Conservation (phyloP, 2,888 invertebrate genomes). For the Phlogophora meticulosa region DNA sequence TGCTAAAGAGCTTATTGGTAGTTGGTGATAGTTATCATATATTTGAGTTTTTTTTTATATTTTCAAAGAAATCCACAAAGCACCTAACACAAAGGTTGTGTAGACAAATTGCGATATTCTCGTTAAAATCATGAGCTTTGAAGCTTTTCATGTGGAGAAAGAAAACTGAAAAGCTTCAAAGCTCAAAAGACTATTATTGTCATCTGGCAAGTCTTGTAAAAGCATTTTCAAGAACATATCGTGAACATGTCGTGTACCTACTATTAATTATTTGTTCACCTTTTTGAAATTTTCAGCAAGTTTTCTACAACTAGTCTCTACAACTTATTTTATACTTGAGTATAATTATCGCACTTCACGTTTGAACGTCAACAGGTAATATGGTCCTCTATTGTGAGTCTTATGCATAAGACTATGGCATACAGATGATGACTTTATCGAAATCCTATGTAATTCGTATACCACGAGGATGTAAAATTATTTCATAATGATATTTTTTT, state of each 20-base stretch:
- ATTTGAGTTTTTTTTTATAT: background rate
- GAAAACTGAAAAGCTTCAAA: background rate
- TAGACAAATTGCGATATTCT: background rate
- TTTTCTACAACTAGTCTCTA: too few relatives aligned
- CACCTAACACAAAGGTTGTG: background rate
- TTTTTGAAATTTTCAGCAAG: too few relatives aligned
- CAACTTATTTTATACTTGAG: background rate
- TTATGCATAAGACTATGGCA: too few relatives aligned
- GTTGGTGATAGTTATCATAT: too few relatives aligned
- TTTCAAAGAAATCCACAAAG: background rate
- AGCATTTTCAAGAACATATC: too few relatives aligned
- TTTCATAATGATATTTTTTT: slow-evolving; percentile 6
- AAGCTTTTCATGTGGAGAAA: background rate
- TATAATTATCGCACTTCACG: too few relatives aligned
- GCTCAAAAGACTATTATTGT: background rate
- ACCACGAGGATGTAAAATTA: background rate
- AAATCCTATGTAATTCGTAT: background rate
- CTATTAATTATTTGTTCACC: too few relatives aligned
- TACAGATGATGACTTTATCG: too few relatives aligned
- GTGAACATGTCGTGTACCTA: too few relatives aligned
- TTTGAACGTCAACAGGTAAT: too few relatives aligned
- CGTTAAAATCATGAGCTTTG: background rate
- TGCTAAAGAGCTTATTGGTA: background rate
- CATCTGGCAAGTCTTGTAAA: too few relatives aligned
- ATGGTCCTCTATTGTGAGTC: too few relatives aligned